These are phyloP conservation scores for Chromis chromis DNA, from an alignment of 2,797 vertebrate genomes.

Conservation along the genomic window DNA sequence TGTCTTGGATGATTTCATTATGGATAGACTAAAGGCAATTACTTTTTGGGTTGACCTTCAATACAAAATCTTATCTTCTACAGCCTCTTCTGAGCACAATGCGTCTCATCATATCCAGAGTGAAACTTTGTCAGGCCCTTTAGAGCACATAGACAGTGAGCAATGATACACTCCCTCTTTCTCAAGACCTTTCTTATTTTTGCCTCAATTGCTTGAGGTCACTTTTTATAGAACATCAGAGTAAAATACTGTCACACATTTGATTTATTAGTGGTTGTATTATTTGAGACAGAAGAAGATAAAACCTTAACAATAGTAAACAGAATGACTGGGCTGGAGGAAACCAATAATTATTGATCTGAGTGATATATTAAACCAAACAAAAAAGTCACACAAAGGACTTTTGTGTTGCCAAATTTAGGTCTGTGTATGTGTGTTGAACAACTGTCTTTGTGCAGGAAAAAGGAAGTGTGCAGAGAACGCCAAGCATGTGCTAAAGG, in stretches of 20 bases:
- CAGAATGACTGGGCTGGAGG: neutral
- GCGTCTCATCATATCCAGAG: constrained; percentile 3
- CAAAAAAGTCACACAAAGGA: neutral
- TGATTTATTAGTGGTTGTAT: constrained; percentile 4
- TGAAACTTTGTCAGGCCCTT: constrained; percentile 11
- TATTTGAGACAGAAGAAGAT: neutral
- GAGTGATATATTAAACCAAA: neutral
- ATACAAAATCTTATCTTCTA: constrained; percentile 5
- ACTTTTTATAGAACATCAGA: neutral
- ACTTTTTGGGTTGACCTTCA: neutral
- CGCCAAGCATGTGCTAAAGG: constrained; percentile 90
- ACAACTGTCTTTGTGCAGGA: constrained; percentile 81
- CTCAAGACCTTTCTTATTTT: neutral
- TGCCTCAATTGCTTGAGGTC: neutral
- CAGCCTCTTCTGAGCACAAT: neutral
- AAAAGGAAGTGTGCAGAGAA: constrained; percentile 91
- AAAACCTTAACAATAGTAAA: neutral
- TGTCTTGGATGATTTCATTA: constrained; percentile 15
- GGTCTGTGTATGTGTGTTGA: constrained; percentile 15
- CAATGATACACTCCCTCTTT: neutral
- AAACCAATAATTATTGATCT: neutral
- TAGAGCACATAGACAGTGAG: neutral
- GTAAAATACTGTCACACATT: neutral
- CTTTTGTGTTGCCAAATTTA: neutral
- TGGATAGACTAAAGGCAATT: neutral